Evolutionary conservation across 2,888 invertebrate species (phyloP).

Genomic region (Tenthredo distinguenda): DNA sequence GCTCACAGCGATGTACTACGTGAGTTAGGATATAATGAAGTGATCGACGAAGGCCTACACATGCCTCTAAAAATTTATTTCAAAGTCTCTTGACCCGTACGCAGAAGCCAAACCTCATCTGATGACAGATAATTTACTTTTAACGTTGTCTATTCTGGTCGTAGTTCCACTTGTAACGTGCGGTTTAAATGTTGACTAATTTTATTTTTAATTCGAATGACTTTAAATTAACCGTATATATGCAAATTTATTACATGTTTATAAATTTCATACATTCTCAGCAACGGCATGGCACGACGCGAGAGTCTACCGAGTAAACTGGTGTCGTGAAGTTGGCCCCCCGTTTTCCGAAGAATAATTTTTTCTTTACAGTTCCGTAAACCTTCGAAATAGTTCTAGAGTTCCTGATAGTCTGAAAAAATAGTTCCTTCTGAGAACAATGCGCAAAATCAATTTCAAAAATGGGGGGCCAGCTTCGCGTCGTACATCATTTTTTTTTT

Average conservation of each 20-base stretch:
- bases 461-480: too few relatives aligned
- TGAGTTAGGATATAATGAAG: constrained; percentile 1
- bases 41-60: background rate
- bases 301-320: background rate
- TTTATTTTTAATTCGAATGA: constrained; percentile 1
- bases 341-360: too few relatives aligned
- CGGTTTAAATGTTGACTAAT: constrained; percentile 16
- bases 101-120: background rate
- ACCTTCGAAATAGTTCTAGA: too few relatives aligned
- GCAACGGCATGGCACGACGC: background rate
- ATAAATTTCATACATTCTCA: background rate
- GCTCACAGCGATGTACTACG: background rate
- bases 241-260: background rate
- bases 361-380: too few relatives aligned
- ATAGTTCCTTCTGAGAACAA: too few relatives aligned
- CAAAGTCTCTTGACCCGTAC: constrained; percentile 35
- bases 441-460: too few relatives aligned
- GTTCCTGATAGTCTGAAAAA: too few relatives aligned
- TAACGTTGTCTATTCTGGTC: constrained; percentile 5
- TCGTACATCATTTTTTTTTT: too few relatives aligned
- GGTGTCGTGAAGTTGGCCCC: too few relatives aligned
- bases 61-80: background rate
- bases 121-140: background rate
- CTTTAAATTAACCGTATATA: background rate
- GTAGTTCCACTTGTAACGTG: background rate